Evolutionary conservation across 2,888 invertebrate species (phyloP), one percentile per base, ranked within the genome.

Genomic region (Amphiduros pacificus): DNA sequence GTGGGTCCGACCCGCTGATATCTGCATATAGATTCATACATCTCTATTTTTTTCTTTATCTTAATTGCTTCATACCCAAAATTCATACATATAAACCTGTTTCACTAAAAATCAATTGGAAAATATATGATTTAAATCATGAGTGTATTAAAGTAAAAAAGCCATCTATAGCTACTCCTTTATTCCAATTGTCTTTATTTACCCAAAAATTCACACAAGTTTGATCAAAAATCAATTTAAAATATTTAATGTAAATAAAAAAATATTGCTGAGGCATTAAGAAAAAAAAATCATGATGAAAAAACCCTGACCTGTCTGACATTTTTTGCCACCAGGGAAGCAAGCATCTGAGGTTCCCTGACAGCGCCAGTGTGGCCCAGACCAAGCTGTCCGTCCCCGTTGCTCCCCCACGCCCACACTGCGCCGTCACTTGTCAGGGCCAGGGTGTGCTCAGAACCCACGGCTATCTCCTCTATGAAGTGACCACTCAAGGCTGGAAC

Each of bases 351-450:
- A 0, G 88, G 88, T 69, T 87, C 87, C 65, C 85, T 79, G 0
- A 87, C 84, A 24, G 85, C 77, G n/a, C 55, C 76, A 1, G 86
- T 85, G 71, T 87, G 86, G 0, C 87, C 86, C 0, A 88, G 75
- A 1, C 88, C 88, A 2, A 88, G 80, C 73, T 88, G 88, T 4
- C 87, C 87, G 73, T 88, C 88, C 41, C 84, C 84, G 77, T 88
- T 88, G 79, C 85, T 85, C n/a, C 88, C 88, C 88, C 88, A 88
- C 0, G 85, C 87, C 74, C 85, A 86, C 1, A 88, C 86, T 72
- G 87, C 85, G 5, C 87, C 87, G 60, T 84, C 83, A n/a, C 81
- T 77, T 4, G 86, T 85, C 29, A 88, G 78, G 26, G 86, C 87
- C 17, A 88, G 74, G 1, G 86, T 86, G 74, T 88, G 88, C 68